Evolutionary conservation across 2,797 vertebrate species (phyloP).

Genomic region (Neostethus bicornis): DNA sequence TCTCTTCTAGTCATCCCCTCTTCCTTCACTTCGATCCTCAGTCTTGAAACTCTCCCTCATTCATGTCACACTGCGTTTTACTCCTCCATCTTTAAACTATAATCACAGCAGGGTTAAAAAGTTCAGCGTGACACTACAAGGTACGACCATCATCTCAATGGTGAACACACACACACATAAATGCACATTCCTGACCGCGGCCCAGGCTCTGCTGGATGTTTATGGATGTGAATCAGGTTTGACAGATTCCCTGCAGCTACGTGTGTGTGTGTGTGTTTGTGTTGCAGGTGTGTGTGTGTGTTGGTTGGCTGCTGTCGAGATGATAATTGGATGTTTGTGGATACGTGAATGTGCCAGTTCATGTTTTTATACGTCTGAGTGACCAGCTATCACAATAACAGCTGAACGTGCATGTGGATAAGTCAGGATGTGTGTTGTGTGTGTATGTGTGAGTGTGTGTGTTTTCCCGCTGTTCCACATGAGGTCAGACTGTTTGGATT

Average conservation of each 20-base stretch:
- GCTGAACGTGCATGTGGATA: conserved; percentile 17
- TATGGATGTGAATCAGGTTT: conserved; percentile 18
- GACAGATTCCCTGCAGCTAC: conserved; percentile 31
- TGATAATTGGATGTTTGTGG: conserved; percentile 22
- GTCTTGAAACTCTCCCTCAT: not conserved
- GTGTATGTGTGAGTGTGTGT: conserved; percentile 11
- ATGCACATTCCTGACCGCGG: conserved; percentile 14
- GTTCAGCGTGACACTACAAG: conserved; percentile 39
- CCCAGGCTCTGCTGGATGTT: conserved; percentile 3
- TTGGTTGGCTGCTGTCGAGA: conserved; percentile 29
- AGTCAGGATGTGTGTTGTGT: conserved; percentile 5
- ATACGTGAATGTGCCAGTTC: not conserved
- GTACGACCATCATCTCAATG: conserved; percentile 25
- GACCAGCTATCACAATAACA: conserved; percentile 52
- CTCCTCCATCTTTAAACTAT: not conserved
- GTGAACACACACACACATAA: conserved; percentile 7
- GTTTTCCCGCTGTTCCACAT: conserved; percentile 38
- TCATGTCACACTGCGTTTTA: not conserved
- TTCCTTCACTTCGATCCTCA: not conserved
- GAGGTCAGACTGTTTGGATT: conserved; percentile 60
- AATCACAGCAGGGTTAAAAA: conserved; percentile 28
- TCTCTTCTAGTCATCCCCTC: not conserved
- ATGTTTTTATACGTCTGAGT: conserved; percentile 27
- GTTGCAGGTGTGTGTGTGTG: conserved; percentile 2
- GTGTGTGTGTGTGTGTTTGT: conserved; percentile 3